These are phyloP conservation scores for Pipistrellus pygmaeus DNA, from an alignment of 2,797 vertebrate genomes.

Conservation along the genomic window DNA sequence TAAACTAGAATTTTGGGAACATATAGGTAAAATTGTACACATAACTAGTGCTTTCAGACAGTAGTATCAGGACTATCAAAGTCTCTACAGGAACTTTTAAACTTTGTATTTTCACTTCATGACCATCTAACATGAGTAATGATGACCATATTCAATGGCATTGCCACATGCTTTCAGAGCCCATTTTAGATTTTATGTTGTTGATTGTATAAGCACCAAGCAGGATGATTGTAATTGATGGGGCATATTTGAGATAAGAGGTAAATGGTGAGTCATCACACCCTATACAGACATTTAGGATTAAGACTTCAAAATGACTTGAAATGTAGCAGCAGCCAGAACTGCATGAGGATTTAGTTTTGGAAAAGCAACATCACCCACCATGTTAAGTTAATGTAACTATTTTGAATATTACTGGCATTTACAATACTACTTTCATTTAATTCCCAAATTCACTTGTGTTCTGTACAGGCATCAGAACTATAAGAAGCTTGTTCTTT, in stretches of 20 bases:
- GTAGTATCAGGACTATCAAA: background rate
- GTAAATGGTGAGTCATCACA: background rate
- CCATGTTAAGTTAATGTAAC: background rate
- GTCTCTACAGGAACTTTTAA: background rate
- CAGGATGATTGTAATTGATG: background rate
- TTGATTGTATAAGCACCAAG: background rate
- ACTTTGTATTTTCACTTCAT: background rate
- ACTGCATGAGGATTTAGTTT: slow-evolving; percentile 33
- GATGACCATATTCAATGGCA: background rate
- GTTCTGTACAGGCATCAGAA: background rate
- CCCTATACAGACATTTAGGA: background rate
- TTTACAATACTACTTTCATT: background rate
- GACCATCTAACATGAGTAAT: background rate
- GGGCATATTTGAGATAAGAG: background rate
- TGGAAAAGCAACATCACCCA: background rate
- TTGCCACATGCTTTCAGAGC: background rate
- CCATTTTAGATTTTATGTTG: background rate
- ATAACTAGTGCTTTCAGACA: too few relatives aligned
- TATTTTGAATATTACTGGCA: background rate
- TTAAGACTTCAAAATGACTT: background rate
- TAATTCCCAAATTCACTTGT: background rate
- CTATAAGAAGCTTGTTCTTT: background rate
- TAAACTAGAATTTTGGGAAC: too few relatives aligned
- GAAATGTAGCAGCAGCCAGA: background rate
- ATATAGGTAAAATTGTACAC: too few relatives aligned